Conservation (phyloP, 2,888 invertebrate genomes). For the Meta bourneti region DNA sequence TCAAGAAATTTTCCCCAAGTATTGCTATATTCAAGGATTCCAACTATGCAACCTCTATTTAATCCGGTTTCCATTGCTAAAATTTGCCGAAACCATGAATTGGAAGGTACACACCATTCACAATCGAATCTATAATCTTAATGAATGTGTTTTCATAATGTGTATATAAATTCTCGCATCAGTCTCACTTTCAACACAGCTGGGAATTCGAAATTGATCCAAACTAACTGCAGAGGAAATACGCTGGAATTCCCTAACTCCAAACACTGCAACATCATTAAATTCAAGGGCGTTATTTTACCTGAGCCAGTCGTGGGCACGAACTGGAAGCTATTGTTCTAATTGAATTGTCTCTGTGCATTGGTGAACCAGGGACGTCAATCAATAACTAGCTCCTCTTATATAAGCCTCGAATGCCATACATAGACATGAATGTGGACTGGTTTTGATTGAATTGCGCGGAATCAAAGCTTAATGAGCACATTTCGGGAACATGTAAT, state of each 20-base stretch:
- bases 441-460: not conserved
- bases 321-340: not conserved
- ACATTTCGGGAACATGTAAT: not conserved
- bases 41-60: not conserved
- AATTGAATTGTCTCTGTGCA: not conserved
- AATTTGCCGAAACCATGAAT: not conserved
- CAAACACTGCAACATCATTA: constrained; percentile 13
- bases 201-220: not conserved
- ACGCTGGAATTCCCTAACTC: not conserved
- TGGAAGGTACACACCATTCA: not conserved
- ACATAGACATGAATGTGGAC: not conserved
- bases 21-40: not conserved
- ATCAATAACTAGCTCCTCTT: not conserved
- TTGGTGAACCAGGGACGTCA: not conserved
- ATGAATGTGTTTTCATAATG: not conserved
- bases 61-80: too few species aligned
- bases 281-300: constrained; percentile 27
- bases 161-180: not conserved
- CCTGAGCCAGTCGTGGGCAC: not conserved
- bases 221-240: not conserved
- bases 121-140: not conserved
- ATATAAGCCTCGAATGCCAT: not conserved
- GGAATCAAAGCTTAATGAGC: not conserved
- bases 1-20: too few species aligned
- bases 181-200: not conserved